Base-by-base conservation (phyloP, 2,888 invertebrate species). In the Diadromus collaris region DNA sequence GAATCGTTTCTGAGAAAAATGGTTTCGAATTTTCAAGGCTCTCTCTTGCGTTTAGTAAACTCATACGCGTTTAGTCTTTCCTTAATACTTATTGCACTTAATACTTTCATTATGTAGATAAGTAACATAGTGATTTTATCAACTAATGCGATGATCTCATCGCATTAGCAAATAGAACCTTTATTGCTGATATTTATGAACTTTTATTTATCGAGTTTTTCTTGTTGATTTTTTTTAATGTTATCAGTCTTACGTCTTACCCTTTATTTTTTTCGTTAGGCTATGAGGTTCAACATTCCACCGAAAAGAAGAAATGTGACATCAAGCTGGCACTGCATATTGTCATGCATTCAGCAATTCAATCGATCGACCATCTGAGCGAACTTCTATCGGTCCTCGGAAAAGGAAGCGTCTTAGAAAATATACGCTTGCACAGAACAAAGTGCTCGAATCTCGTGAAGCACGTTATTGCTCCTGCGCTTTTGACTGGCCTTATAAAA, bases 381-480 rank as follows among this genome's bases (percentile, higher is more conserved):
- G 82, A 83, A 9, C 41, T 82, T 24, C 61, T 81, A 24, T 69
- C 75, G 29, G 64, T 46, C 16, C 56, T 78, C 13, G 79, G 82
- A 38, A 72, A 68, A 24, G 76, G 76, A 19, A 73, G 61, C 68
- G 27, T 21, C 48, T 64, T 77, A 9, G 71, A 80, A 41, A 72
- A 72, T n/a, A 2, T 78, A 27, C 67, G 74, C 13, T 48, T 82
- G 38, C 82, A 81, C 63, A 73, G 83, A n/a, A 84, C 82, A n/a
- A 85, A 83, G 73, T 80, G 78, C 75, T 78, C 84, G 13, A 76
- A 71, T 27, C 54, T 83, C 7, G 79, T 85, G 7, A 32, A 32
- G 32, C 32, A 32, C 32, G 32, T 32, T 32, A 32, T 32, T 32
- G 7, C 32, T 32, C 7, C 32, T 34, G 32, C 32, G 7, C 32